Evolutionary conservation across 2,888 invertebrate species (phyloP), one percentile per base, ranked within the genome.

Genomic region (Operophtera brumata): DNA sequence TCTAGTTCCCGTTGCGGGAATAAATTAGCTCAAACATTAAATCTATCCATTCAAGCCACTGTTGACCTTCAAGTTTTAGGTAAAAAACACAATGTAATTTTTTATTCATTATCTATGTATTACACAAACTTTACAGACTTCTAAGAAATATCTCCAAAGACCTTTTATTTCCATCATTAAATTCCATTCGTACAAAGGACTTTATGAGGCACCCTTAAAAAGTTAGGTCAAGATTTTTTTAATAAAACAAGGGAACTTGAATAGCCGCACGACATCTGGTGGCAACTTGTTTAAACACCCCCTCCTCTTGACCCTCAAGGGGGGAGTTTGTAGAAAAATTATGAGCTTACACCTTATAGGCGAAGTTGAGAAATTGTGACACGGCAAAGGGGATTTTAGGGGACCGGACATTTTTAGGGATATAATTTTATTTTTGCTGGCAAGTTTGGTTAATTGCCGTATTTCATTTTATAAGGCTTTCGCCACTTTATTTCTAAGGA

Each of bases 161-260:
- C 47, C 54, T 40, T 59, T 59, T 59, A 54, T 62, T 54, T 49
- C 59, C 56, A 54, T 47, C 59, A 62, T 65, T 62, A 65, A 64
- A 62, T 57, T 49, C 49, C 42, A 56, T 54, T 56, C 42, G 44
- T 49, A 52, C 56, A 61, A 61, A 57, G 54, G 54, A 43, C 39
- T 57, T 60, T 62, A 59, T 61, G 55, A 30, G 32, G 41, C 54
- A 59, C 64, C 59, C 67, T 69, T 66, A 65, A 67, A 20, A 68
- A 71, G 69, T 75, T 69, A 69, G 70, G 75, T 69, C 71, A 64
- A 66, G 73, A 70, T 78, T 77, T 77, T 77, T 78, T 78, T 78
- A 78, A 76, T 78, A 78, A 78, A 78, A 78, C 69, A 74, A 72
- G 75, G 66, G 75, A 77, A 77, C 75, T 74, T 71, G 74, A 71